phyloP scores from a whole-genome alignment of 1,140 invertebrate genomes.

The Macrosteles quadrilineatus region DNA sequence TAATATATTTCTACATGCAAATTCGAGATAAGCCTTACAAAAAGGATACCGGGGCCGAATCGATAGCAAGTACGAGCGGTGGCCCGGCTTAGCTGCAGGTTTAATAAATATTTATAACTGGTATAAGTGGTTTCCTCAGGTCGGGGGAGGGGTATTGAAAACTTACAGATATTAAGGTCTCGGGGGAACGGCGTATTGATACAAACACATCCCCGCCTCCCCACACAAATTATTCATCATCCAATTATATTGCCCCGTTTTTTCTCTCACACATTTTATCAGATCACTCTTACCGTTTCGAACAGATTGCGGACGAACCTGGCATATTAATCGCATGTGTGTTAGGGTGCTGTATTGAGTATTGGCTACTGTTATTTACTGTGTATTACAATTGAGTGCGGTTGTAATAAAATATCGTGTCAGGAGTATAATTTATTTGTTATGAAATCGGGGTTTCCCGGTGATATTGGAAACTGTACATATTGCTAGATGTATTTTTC shows the following conservation, averaged over 20 bases:
- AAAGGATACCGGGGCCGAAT: background rate
- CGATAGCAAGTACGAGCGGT: conserved; percentile 2
- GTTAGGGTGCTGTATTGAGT: too few relatives aligned
- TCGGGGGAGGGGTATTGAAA: conserved; percentile 14
- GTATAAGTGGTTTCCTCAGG: conserved; percentile 16
- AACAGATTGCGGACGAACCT: too few relatives aligned
- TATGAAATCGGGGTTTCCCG: too few relatives aligned
- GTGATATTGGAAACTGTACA: too few relatives aligned
- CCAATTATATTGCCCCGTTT: conserved; percentile 19
- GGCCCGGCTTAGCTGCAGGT: background rate
- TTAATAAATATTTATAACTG: conserved; percentile 26
- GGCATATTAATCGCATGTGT: too few relatives aligned
- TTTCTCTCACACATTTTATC: conserved; percentile 18
- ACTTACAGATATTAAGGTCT: conserved; percentile 26
- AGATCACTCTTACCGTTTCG: background rate
- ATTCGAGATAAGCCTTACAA: conserved; percentile 23
- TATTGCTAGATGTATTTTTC: too few relatives aligned
- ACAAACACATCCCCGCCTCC: conserved; percentile 11
- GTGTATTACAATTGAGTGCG: too few relatives aligned
- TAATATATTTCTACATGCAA: conserved; percentile 25
- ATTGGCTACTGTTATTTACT: too few relatives aligned
- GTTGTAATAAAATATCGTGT: too few relatives aligned
- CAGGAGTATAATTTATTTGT: too few relatives aligned
- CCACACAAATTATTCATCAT: conserved; percentile 22
- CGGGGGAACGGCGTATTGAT: background rate